A percentile compares a stretch with the other conserved stretches of the same genome.
These are phyloP conservation scores for Gila orcuttii DNA, from an alignment of 2,113 vertebrate genomes.

Conservation along the genomic window DNA sequence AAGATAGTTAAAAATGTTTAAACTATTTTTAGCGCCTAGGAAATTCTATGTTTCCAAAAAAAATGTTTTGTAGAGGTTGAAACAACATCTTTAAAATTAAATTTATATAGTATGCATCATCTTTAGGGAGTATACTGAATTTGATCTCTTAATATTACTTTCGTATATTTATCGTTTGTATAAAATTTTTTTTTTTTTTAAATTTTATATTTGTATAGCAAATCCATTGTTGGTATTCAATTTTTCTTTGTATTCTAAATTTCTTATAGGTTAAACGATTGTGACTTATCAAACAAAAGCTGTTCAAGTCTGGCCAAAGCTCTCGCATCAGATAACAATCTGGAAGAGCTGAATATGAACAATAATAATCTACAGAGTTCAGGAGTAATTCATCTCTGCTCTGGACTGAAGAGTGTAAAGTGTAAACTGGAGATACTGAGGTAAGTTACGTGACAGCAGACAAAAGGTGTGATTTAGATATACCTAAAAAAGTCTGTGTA, in stretches of 20 bases:
- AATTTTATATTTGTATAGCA: slow-evolving; percentile 27
- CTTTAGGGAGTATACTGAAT: no score
- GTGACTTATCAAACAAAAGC: neutral
- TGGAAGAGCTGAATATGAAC: slow-evolving; percentile 14
- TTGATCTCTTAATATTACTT: no score
- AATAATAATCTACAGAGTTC: neutral
- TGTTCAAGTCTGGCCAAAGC: neutral
- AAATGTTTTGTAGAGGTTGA: no score
- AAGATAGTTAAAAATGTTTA: no score
- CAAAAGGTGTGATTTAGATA: neutral
- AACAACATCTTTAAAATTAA: no score
- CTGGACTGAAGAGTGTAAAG: neutral
- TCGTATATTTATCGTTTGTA: no score
- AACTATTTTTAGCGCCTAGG: no score
- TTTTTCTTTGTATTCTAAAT: neutral
- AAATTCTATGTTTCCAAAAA: no score
- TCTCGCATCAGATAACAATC: neutral
- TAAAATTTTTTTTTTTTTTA: no score
- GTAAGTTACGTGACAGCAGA: neutral
- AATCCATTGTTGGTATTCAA: neutral
- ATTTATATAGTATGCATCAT: no score
- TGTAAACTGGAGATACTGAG: slow-evolving; percentile 12
- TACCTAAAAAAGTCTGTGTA: neutral
- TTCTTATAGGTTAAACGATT: neutral
- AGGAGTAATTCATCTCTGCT: neutral